Evolutionary conservation across 2,113 vertebrate genomes (phyloP).

Genomic region (Lonchura striata): DNA sequence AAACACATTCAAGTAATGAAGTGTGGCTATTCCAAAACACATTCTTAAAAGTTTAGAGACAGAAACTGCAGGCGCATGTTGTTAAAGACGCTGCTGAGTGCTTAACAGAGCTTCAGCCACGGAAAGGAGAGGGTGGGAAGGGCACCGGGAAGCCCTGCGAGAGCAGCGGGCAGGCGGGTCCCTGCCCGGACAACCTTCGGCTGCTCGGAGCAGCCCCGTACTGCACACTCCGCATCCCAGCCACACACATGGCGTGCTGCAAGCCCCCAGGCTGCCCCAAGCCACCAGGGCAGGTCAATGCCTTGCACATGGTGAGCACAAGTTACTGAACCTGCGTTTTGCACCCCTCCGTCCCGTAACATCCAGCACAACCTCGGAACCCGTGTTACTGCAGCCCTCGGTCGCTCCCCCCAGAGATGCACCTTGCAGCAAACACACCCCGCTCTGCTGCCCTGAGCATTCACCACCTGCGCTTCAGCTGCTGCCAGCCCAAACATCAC

Average conservation of each 20-base stretch:
- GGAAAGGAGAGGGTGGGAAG: neutral
- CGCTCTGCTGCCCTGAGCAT: neutral
- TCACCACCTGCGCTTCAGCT: neutral
- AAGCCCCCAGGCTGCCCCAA: neutral
- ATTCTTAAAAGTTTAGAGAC: neutral
- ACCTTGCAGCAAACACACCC: neutral
- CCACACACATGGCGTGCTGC: accelerated
- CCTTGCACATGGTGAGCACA: accelerated
- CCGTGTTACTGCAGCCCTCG: neutral
- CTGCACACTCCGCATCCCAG: neutral
- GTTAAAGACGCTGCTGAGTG: neutral
- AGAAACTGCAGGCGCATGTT: neutral
- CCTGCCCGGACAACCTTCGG: neutral
- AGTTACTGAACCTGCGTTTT: neutral
- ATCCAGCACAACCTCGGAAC: neutral
- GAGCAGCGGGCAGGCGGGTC: neutral
- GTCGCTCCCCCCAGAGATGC: neutral
- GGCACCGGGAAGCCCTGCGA: neutral
- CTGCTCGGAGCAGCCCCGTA: accelerated
- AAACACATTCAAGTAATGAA: neutral
- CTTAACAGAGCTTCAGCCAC: neutral
- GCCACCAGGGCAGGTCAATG: neutral
- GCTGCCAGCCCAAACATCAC: neutral
- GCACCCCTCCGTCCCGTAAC: neutral
- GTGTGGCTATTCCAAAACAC: neutral